Base-by-base conservation (phyloP, 92 coral and sea anemone genomes). In the Phenganax marumi region DNA sequence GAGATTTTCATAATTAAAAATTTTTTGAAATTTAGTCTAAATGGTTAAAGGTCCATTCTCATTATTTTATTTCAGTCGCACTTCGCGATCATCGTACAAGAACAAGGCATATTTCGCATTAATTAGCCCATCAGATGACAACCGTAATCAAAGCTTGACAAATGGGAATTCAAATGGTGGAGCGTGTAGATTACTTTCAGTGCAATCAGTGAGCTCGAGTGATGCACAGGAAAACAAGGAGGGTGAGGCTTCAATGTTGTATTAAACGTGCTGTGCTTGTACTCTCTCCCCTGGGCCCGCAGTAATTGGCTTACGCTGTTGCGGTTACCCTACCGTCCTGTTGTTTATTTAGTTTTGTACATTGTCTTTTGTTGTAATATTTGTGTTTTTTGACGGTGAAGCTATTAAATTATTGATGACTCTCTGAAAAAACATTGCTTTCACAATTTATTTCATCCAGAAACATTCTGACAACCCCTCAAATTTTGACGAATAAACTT, bases 181-280 rank as follows among this genome's bases (percentile, higher is more conserved):
- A 12, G 17, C 77, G 0, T 77, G 82, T 52, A 77, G 33, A 46
- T 77, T 77, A 55, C 58, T 77, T 77, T 77, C 82, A 13, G 39
- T 77, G 8, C 70, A 77, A 54, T 54, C 24, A 3, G 51, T 77
- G 24, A 18, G 21, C 18, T 0, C 70, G 14, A 39, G 25, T 16
- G 51, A 77, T 0, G 21, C 46, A 1, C 54, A 46, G 10, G 76
- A 70, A 33, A 33, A 23, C 39, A 11, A 50, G 46, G 9, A 17
- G 7, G 63, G 47, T 74, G 26, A 50, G 49, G 0, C 19, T 68
- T 7, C 51, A 21, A 56, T 56, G 17, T 7, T 56, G 63, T 56
- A 21, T 56, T 14, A 1, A 56, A 56, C 22, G 7, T 3, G 17
- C 63, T 56, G 7, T 33, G 43, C 43, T 33, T 33, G 43, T 12